A percentile compares a stretch with the other conserved stretches of the same genome.
phyloP scores from a whole-genome alignment of 2,113 vertebrate species.

The Dipodomys merriami region DNA sequence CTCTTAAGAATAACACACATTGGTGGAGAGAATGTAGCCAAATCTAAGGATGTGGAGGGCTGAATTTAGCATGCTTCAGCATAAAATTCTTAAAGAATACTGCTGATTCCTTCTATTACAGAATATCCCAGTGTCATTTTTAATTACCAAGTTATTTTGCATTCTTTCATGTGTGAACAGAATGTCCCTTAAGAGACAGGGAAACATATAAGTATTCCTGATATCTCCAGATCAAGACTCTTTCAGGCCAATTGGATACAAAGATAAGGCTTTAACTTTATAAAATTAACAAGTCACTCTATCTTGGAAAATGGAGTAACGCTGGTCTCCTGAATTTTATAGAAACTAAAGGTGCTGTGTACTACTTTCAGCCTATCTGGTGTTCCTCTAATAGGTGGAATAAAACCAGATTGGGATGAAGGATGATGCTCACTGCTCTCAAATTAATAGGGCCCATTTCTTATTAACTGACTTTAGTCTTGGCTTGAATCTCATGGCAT shows the following conservation, averaged over 20 bases:
- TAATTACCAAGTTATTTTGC: background rate
- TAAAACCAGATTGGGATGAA: background rate
- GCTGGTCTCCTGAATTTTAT: background rate
- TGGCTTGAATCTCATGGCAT: slow-evolving; percentile 61
- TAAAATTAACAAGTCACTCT: background rate
- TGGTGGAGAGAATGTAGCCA: background rate
- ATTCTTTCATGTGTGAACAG: background rate
- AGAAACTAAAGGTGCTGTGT: background rate
- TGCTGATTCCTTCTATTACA: background rate
- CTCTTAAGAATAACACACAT: slow-evolving; percentile 48
- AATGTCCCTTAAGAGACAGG: background rate
- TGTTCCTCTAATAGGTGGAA: background rate
- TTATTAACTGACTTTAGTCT: slow-evolving; percentile 54
- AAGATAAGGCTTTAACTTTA: background rate
- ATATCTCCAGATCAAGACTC: background rate
- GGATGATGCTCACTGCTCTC: background rate
- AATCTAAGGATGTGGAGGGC: background rate
- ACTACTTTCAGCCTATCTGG: no score
- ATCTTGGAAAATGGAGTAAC: background rate
- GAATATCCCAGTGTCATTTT: background rate
- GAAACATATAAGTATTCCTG: background rate
- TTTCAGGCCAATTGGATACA: background rate
- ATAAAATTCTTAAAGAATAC: slow-evolving; percentile 31
- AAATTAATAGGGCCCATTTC: slow-evolving; percentile 45
- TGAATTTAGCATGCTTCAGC: background rate